Evolutionary conservation across 1,140 invertebrate genomes (phyloP), one percentile per base, ranked within the genome.

Genomic region (Megalopta genalis): DNA sequence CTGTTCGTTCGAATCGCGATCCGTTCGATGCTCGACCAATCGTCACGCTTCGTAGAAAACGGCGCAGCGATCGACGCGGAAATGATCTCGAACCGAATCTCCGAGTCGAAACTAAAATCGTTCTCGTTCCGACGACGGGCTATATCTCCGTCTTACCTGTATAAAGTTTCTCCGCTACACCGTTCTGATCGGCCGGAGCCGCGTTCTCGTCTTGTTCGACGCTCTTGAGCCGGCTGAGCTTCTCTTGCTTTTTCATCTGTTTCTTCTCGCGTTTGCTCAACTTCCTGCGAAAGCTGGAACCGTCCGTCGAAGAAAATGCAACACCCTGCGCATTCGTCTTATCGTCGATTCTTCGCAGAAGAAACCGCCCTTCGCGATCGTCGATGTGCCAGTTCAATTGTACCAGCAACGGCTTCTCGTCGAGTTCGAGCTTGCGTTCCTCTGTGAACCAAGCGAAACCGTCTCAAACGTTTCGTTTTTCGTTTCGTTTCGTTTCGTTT

Each of bases 351-450:
- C 97, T 95, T 90, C 97, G 96, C 8, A 99, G 94, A 68, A 99
- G 94, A 93, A 99, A 99, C 64, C 99, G 94, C 49, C 99, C 99
- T 93, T 99, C 99, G 37, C 98, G 94, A 91, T 99, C 98, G 92
- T 99, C 98, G 62, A 98, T 97, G 89, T 99, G 98, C 99, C 99
- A 99, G 93, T 99, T 99, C 46, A 99, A 94, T 93, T 99, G 99
- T n/a, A 99, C 99, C 65, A 99, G 93, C 52, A 99, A 93, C 0
- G 99, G 99, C 87, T 98, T 97, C 92, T 99, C 99, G 83, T 98
- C 97, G 2, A 96, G 94, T 70, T 95, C 95, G 81, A 99, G 94
- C 85, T 96, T 95, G 77, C 99, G 94, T 93, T 99, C 99, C 88
- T 99, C 98, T 96, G 91, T 4, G 92, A 92, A 88, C 27, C 42